Evolutionary conservation across 2,797 vertebrate species (phyloP).

Genomic region (Orestias chungarensis): DNA sequence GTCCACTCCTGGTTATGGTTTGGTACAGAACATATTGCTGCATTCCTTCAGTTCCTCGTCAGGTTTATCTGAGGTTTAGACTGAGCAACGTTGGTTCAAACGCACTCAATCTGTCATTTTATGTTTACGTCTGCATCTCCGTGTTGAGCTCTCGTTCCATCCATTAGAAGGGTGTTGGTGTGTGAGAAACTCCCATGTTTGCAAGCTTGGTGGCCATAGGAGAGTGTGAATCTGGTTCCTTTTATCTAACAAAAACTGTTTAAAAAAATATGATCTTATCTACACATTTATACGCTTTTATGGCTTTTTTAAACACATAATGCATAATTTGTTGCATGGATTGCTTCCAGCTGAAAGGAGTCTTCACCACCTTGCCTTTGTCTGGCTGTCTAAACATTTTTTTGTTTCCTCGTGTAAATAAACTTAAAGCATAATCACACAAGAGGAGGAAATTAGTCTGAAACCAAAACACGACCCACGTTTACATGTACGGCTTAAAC

Average conservation of each 20-base stretch:
- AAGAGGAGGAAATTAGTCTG: slow-evolving; percentile 3
- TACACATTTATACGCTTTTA: neutral
- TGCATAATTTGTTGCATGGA: slow-evolving; percentile 2
- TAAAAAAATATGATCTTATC: neutral
- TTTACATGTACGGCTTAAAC: neutral
- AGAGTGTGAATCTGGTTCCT: neutral
- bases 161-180: neutral
- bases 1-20: neutral
- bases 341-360: slow-evolving; percentile 18
- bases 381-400: slow-evolving; percentile 11
- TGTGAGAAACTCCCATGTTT: neutral
- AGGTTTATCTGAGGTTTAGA: neutral
- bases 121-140: neutral
- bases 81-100: neutral
- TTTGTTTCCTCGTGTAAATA: slow-evolving; percentile 22
- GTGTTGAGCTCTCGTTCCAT: neutral
- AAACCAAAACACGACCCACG: slow-evolving; percentile 11
- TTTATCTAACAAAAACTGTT: neutral
- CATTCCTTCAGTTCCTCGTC: neutral
- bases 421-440: neutral
- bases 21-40: neutral
- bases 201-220: neutral
- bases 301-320: neutral
- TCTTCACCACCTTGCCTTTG: slow-evolving; percentile 18
- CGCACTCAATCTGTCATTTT: neutral